phyloP scores from a whole-genome alignment of 1,140 invertebrate species.

The Lordiphosa stackelbergi region DNA sequence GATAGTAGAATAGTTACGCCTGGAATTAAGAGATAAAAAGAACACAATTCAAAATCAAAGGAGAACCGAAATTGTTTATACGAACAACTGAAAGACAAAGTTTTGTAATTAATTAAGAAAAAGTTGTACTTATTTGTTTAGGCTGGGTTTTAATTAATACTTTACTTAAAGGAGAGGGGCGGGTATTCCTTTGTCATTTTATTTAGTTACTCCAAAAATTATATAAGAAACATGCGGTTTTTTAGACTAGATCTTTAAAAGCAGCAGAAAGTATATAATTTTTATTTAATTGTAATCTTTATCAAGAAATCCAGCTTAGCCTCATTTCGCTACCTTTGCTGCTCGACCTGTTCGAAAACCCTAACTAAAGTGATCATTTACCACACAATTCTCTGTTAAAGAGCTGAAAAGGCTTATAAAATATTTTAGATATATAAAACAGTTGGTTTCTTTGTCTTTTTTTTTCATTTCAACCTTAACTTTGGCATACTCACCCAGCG shows the following conservation, averaged over 20 bases:
- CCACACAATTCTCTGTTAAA: slow-evolving; percentile 10
- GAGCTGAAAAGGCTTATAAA: slow-evolving; percentile 41
- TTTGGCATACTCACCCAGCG: slow-evolving; percentile 87
- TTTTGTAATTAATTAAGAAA: neutral
- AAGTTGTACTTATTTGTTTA: neutral
- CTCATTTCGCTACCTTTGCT: slow-evolving; percentile 76
- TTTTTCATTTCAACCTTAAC: slow-evolving; percentile 5
- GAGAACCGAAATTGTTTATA: slow-evolving; percentile 34
- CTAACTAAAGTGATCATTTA: slow-evolving; percentile 23
- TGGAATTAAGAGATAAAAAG: slow-evolving; percentile 79
- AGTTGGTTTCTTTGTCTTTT: neutral
- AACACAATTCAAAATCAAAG: slow-evolving; percentile 58
- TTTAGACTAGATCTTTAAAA: slow-evolving; percentile 47
- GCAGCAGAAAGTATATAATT: slow-evolving; percentile 49
- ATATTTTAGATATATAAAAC: slow-evolving; percentile 25
- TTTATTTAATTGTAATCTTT: slow-evolving; percentile 10
- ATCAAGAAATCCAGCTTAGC: slow-evolving; percentile 67
- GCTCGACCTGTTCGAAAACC: slow-evolving; percentile 48
- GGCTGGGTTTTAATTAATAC: neutral
- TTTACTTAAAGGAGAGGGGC: neutral
- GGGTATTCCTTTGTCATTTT: slow-evolving; percentile 23
- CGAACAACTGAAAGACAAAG: slow-evolving; percentile 59
- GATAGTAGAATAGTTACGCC: slow-evolving; percentile 99
- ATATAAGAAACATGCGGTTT: slow-evolving; percentile 52
- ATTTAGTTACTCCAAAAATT: slow-evolving; percentile 46